Evolutionary conservation across 2,113 vertebrate genomes (phyloP).

Genomic region (Chionomys nivalis): DNA sequence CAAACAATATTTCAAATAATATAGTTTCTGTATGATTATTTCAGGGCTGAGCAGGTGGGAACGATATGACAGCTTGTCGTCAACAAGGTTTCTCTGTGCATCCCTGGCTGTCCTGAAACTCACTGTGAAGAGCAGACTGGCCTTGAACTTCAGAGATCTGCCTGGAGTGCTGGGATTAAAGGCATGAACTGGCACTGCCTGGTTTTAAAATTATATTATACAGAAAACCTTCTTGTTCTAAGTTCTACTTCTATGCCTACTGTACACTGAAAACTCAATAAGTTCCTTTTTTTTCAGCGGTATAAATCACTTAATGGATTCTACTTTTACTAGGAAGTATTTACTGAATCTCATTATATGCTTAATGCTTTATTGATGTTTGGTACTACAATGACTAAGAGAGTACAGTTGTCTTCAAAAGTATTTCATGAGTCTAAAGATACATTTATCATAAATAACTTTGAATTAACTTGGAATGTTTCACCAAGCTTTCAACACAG

Average conservation of each 20-base stretch:
- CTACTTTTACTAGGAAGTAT: constrained; percentile 28
- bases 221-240: background rate
- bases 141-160: background rate
- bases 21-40: too few relatives aligned
- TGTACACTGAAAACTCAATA: background rate
- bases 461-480: constrained; percentile 50
- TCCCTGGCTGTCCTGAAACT: background rate
- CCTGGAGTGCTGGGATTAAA: background rate
- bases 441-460: constrained; percentile 66
- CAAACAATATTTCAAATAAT: too few relatives aligned
- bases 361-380: constrained; percentile 28
- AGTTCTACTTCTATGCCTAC: background rate
- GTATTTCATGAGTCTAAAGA: constrained; percentile 57
- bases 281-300: constrained; percentile 20
- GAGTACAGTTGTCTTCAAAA: constrained; percentile 57
- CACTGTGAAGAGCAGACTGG: background rate
- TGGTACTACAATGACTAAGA: background rate
- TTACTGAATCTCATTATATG: constrained; percentile 1
- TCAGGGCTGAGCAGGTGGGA: too few relatives aligned
- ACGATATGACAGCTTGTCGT: too few relatives aligned
- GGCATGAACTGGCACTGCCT: background rate
- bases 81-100: background rate
- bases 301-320: constrained; percentile 3
- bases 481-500: constrained; percentile 38
- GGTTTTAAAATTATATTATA: background rate